phyloP scores from a whole-genome alignment of 2,888 invertebrate genomes.

The Eilema sororculum region DNA sequence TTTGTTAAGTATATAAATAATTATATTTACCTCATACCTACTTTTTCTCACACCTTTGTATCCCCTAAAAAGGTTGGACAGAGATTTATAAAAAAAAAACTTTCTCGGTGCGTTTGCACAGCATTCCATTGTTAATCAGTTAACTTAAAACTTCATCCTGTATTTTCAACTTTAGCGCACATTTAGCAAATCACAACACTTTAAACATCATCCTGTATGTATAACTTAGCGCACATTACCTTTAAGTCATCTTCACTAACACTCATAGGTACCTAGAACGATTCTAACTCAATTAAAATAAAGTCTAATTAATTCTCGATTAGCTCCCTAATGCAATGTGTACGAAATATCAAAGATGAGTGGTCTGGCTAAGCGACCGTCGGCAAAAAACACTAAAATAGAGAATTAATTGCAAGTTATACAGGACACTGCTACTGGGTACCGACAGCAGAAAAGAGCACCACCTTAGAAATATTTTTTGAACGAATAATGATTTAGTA shows the following conservation, averaged over 20 bases:
- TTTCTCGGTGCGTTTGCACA: no score
- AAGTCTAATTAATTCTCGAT: slow-evolving; percentile 42
- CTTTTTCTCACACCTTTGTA: no score
- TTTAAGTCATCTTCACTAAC: background rate
- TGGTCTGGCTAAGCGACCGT: slow-evolving; percentile 51
- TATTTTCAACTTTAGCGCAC: background rate
- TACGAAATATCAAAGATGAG: slow-evolving; percentile 59
- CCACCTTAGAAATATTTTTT: background rate
- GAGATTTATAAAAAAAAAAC: background rate
- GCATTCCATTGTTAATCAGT: no score
- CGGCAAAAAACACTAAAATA: slow-evolving; percentile 74
- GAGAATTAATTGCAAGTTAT: slow-evolving; percentile 75
- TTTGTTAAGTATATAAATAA: no score
- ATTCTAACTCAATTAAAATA: slow-evolving; percentile 14
- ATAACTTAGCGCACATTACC: background rate
- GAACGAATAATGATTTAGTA: no score
- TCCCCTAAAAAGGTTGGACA: background rate
- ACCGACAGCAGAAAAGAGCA: slow-evolving; percentile 57
- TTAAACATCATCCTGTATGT: background rate
- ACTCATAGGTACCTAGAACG: background rate
- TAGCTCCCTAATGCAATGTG: slow-evolving; percentile 50
- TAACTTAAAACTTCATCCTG: no score
- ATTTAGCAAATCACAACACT: background rate
- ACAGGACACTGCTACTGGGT: slow-evolving; percentile 59
- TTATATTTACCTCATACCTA: no score